A percentile compares a stretch with the other conserved stretches of the same genome.
These are phyloP conservation scores for Hyposoter dolosus DNA, from an alignment of 2,888 invertebrate species.

Conservation along the genomic window DNA sequence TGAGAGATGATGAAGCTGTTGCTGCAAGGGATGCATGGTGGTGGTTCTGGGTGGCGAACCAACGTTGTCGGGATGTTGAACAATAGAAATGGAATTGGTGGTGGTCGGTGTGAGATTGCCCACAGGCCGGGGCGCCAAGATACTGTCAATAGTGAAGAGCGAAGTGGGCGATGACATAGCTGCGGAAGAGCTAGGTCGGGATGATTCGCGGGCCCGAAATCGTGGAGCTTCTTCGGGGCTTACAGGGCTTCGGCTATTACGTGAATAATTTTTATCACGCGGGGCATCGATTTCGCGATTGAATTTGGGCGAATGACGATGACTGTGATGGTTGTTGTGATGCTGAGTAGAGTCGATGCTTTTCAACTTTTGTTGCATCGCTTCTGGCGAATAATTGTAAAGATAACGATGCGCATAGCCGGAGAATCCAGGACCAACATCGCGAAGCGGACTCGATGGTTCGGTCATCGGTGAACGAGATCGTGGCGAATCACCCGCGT, in stretches of 20 bases:
- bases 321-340: conserved; percentile 20
- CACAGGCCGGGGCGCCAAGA: conserved; percentile 90
- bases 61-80: conserved; percentile 72
- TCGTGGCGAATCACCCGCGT: conserved; percentile 81
- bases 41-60: conserved; percentile 78
- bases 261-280: conserved; percentile 73
- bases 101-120: conserved; percentile 83
- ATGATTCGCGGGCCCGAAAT: conserved; percentile 72
- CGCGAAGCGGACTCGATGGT: conserved; percentile 80
- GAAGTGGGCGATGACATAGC: conserved; percentile 87
- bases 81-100: conserved; percentile 69
- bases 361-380: conserved; percentile 75
- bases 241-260: conserved; percentile 72
- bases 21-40: conserved; percentile 81
- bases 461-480: conserved; percentile 83
- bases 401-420: conserved; percentile 76
- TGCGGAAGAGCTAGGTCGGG: conserved; percentile 82
- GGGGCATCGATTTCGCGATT: conserved; percentile 70
- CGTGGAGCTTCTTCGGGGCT: conserved; percentile 73
- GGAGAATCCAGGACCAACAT: conserved; percentile 78
- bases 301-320: conserved; percentile 60
- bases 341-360: conserved; percentile 57
- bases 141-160: conserved; percentile 94
- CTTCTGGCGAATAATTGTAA: conserved; percentile 79
- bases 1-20: conserved; percentile 82